A percentile compares a stretch with the other conserved stretches of the same genome.
These are phyloP conservation scores for Rostratula benghalensis DNA, from an alignment of 2,113 vertebrate species.

Conservation along the genomic window DNA sequence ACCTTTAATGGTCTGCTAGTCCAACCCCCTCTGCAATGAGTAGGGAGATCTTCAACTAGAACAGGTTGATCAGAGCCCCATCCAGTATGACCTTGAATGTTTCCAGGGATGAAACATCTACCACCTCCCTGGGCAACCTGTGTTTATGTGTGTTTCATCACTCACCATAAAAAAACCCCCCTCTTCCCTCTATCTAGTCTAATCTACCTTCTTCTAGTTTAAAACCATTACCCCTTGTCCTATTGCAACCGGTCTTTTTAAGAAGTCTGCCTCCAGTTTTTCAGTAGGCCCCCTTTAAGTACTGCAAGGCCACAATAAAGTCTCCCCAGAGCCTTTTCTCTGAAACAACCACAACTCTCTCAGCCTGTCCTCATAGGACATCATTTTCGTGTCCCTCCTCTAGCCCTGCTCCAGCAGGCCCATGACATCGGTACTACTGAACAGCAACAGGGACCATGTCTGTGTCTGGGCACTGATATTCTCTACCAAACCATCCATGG, in stretches of 20 bases:
- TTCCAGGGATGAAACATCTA: not conserved
- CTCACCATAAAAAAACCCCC: not conserved
- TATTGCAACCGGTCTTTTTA: not conserved
- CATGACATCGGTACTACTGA: not conserved
- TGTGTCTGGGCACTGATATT: not conserved
- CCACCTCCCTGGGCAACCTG: not conserved
- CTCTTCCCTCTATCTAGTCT: not conserved
- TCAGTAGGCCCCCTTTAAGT: not conserved
- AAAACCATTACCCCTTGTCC: not conserved
- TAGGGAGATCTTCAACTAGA: not conserved
- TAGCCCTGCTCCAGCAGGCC: not conserved
- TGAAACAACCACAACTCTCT: not conserved
- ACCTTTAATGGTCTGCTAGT: not conserved
- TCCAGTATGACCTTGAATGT: not conserved
- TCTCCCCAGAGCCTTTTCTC: not conserved
- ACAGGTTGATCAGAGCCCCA: not conserved
- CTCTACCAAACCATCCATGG: not conserved
- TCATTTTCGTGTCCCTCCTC: not conserved
- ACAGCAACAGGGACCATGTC: not conserved
- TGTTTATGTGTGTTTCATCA: not conserved
- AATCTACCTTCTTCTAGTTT: not conserved
- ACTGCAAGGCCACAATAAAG: not conserved
- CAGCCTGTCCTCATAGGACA: not conserved
- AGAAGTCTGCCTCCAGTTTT: not conserved
- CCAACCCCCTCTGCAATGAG: not conserved